phyloP scores from a whole-genome alignment of 2,888 invertebrate species.

The Koerneria pararmatus region DNA sequence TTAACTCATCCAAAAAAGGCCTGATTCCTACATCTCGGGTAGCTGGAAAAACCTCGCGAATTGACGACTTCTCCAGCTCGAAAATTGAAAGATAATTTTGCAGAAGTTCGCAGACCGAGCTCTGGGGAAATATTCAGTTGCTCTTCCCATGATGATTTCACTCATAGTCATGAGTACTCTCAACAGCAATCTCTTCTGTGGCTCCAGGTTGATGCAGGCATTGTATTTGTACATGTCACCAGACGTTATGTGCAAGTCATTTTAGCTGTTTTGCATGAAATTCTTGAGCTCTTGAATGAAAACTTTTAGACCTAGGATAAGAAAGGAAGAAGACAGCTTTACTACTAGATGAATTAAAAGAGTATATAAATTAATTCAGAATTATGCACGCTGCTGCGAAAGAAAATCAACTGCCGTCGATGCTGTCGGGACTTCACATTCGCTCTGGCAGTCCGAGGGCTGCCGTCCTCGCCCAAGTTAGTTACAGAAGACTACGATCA shows the following conservation, averaged over 20 bases:
- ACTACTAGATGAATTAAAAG: neutral
- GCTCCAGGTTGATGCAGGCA: too few species aligned
- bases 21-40: too few species aligned
- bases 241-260: too few species aligned
- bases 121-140: conserved; percentile 35
- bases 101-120: conserved; percentile 40
- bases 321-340: neutral
- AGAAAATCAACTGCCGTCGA: conserved; percentile 40
- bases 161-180: conserved; percentile 44
- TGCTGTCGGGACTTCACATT: conserved; percentile 36
- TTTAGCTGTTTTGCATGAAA: too few species aligned
- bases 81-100: neutral
- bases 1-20: too few species aligned
- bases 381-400: conserved; percentile 45
- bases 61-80: too few species aligned
- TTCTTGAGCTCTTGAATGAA: too few species aligned
- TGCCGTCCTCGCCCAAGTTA: conserved; percentile 39
- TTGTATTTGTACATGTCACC: too few species aligned
- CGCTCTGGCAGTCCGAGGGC: conserved; percentile 38
- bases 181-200: conserved; percentile 47
- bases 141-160: conserved; percentile 46
- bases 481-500: too few species aligned
- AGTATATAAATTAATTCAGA: conserved; percentile 24
- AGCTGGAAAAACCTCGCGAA: too few species aligned
- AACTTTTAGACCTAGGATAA: too few species aligned